Conservation (phyloP, 2,888 invertebrate species). For the Euphydryas editha region DNA sequence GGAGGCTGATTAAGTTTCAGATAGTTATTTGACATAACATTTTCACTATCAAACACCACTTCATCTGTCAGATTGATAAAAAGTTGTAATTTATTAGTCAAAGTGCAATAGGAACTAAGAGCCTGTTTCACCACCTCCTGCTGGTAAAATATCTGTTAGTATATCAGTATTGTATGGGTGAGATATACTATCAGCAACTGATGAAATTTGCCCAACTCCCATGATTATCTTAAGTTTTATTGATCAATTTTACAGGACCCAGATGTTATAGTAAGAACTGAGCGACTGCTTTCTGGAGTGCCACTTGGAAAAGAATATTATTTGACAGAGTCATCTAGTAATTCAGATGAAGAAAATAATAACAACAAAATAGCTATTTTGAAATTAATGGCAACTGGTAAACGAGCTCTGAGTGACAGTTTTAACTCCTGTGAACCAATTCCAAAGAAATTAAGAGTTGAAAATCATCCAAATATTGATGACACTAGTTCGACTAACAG, state of each 20-base stretch:
- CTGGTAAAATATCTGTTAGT: too few relatives aligned
- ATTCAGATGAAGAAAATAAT: constrained; percentile 62
- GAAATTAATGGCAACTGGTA: constrained; percentile 56
- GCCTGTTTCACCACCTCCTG: too few relatives aligned
- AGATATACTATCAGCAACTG: too few relatives aligned
- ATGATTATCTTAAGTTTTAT: too few relatives aligned
- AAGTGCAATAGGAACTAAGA: too few relatives aligned
- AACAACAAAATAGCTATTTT: constrained; percentile 56
- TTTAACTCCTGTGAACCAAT: constrained; percentile 65
- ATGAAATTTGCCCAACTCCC: too few relatives aligned
- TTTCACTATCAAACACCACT: too few relatives aligned
- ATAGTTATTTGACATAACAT: too few relatives aligned
- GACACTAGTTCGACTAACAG: constrained; percentile 66
- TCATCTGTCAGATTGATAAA: too few relatives aligned
- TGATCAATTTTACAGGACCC: constrained; percentile 61
- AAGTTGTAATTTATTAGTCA: too few relatives aligned
- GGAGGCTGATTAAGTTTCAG: too few relatives aligned
- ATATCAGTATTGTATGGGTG: too few relatives aligned
- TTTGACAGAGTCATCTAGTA: constrained; percentile 51
- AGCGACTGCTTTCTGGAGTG: constrained; percentile 60
- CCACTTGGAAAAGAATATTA: constrained; percentile 49
- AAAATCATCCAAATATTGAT: constrained; percentile 48
- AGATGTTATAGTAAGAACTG: constrained; percentile 66
- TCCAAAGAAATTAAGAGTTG: constrained; percentile 64
- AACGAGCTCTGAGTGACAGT: constrained; percentile 63